phyloP scores from a whole-genome alignment of 2,113 vertebrate genomes.

The Salvator merianae region DNA sequence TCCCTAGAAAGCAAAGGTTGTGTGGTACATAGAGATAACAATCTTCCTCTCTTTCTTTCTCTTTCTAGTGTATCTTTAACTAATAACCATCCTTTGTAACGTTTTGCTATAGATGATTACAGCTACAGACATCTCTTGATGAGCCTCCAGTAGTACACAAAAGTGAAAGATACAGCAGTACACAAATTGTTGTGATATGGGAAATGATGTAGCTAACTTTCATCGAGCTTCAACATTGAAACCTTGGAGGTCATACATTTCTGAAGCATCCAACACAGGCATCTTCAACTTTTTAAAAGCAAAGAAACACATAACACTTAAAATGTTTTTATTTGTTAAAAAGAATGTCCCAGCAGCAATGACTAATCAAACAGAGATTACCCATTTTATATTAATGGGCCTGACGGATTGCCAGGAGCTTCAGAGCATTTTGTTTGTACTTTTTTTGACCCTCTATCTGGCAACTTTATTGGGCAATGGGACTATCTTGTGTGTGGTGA shows the following conservation, averaged over 20 bases:
- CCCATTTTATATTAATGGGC: constrained; percentile 38
- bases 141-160: neutral
- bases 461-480: constrained; percentile 44
- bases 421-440: constrained; percentile 18
- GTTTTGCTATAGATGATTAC: too few relatives aligned
- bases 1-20: too few relatives aligned
- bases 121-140: neutral
- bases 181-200: neutral
- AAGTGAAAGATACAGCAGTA: neutral
- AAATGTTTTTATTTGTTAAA: neutral
- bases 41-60: too few relatives aligned
- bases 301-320: neutral
- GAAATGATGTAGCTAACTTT: neutral
- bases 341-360: neutral
- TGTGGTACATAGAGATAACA: too few relatives aligned
- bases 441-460: constrained; percentile 43
- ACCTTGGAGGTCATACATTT: neutral
- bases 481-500: constrained; percentile 34
- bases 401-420: neutral
- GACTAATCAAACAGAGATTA: constrained; percentile 22
- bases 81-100: too few relatives aligned
- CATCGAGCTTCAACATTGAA: neutral
- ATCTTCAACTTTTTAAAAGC: too few relatives aligned
- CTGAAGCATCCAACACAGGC: neutral
- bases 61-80: neutral